Conservation (phyloP, 2,888 invertebrate species). For the Caenorhabditis afra region DNA sequence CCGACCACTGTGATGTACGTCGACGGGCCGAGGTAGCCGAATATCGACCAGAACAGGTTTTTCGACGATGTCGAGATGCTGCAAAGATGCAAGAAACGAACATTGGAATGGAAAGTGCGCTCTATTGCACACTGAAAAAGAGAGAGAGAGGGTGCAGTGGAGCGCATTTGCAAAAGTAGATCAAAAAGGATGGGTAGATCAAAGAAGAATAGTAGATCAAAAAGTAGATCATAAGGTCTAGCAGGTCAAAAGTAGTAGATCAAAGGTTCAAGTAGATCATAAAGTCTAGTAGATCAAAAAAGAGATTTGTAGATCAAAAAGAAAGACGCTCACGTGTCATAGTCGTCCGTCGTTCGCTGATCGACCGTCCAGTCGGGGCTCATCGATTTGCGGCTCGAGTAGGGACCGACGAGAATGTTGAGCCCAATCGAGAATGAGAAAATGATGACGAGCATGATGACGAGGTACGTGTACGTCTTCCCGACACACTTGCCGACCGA, state of each 20-base stretch:
- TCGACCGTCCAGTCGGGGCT: slow-evolving; percentile 3
- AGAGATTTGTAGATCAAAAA: too few relatives aligned
- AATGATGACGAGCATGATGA: slow-evolving; percentile 75
- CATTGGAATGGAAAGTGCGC: too few relatives aligned
- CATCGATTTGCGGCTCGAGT: slow-evolving; percentile 15
- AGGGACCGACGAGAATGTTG: slow-evolving; percentile 59
- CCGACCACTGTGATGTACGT: slow-evolving; percentile 61
- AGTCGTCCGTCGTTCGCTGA: slow-evolving; percentile 27
- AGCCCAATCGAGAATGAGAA: slow-evolving; percentile 76
- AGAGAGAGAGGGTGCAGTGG: too few relatives aligned
- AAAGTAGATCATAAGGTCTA: too few relatives aligned
- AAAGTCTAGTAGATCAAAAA: too few relatives aligned
- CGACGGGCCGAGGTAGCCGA: slow-evolving; percentile 71
- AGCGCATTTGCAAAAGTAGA: too few relatives aligned
- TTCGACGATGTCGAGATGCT: slow-evolving; percentile 41
- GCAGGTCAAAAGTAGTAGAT: too few relatives aligned
- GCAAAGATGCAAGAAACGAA: too few relatives aligned
- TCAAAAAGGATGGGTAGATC: too few relatives aligned
- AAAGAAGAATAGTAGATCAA: too few relatives aligned
- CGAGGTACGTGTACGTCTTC: slow-evolving; percentile 74
- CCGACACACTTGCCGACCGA: slow-evolving; percentile 77
- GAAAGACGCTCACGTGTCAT: slow-evolving; percentile 36
- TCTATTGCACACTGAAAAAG: too few relatives aligned
- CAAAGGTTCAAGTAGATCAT: too few relatives aligned
- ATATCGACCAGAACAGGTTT: slow-evolving; percentile 75